phyloP scores from a whole-genome alignment of 2,888 invertebrate species.

The Watsonalla binaria region DNA sequence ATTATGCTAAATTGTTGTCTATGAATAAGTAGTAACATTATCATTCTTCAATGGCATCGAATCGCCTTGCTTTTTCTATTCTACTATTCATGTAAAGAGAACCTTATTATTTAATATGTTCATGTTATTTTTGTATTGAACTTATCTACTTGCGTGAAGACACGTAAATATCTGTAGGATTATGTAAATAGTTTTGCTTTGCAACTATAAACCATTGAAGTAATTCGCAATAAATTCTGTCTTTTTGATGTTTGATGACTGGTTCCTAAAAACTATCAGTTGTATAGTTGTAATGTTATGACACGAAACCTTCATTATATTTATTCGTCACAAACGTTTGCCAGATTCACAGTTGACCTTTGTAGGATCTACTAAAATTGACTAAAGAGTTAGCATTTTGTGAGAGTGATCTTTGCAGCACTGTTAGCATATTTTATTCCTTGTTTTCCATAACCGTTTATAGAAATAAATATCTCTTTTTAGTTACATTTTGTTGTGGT shows the following conservation, averaged over 20 bases:
- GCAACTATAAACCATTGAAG: constrained; percentile 33
- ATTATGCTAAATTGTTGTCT: constrained; percentile 51
- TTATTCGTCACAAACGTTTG: constrained; percentile 3
- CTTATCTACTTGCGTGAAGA: constrained; percentile 44
- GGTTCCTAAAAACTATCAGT: constrained; percentile 17
- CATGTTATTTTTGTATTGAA: constrained; percentile 36
- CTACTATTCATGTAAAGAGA: constrained; percentile 48
- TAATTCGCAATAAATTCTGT: constrained; percentile 33
- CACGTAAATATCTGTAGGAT: constrained; percentile 52
- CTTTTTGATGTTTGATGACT: constrained; percentile 17
- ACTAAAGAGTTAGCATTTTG: neutral
- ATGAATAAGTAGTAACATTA: constrained; percentile 28
- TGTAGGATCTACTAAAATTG: neutral
- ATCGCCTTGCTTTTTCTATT: constrained; percentile 39
- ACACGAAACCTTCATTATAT: neutral
- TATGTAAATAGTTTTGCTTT: constrained; percentile 70
- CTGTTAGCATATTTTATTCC: neutral
- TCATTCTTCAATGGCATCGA: constrained; percentile 25
- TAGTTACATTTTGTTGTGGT: constrained; percentile 13
- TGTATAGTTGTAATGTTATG: constrained; percentile 12
- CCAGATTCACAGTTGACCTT: neutral
- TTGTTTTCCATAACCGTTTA: neutral
- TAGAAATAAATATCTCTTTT: neutral
- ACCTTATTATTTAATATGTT: constrained; percentile 17
- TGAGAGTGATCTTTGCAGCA: neutral